Conservation (phyloP, 2,113 vertebrate genomes). For the Limnothrissa miodon region DNA sequence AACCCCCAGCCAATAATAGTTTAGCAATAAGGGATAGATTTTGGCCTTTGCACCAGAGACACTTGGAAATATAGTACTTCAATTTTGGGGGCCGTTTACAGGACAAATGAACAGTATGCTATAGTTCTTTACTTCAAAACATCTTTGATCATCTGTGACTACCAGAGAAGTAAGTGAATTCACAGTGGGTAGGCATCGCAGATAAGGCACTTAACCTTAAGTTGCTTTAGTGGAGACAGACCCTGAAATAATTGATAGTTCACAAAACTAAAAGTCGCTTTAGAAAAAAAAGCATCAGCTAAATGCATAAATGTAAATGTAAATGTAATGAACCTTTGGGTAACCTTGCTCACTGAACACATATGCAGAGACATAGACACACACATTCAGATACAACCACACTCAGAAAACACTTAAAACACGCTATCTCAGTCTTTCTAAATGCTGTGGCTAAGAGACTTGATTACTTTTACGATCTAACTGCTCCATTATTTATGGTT, state of each 20-base stretch:
- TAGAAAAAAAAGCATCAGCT: too few relatives aligned
- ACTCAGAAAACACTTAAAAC: not conserved
- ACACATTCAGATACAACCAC: not conserved
- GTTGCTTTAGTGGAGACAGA: too few relatives aligned
- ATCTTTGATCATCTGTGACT: not conserved
- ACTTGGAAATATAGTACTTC: too few relatives aligned
- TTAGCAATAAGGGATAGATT: not conserved
- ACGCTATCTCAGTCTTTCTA: not conserved
- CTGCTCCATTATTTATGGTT: not conserved
- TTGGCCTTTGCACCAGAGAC: not conserved
- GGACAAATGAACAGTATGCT: constrained; percentile 20
- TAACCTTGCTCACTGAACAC: not conserved
- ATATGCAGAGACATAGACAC: not conserved
- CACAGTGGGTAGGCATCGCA: too few relatives aligned
- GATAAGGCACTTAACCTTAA: too few relatives aligned
- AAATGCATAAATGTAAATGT: too few relatives aligned
- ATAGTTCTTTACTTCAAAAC: not conserved
- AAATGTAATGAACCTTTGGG: not conserved
- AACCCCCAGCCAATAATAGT: not conserved
- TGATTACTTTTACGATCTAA: not conserved
- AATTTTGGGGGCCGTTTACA: not conserved
- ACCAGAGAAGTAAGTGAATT: not conserved
- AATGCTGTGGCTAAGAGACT: not conserved
- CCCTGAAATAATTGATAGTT: too few relatives aligned
- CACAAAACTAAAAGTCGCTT: too few relatives aligned